phyloP scores from a whole-genome alignment of 2,888 invertebrate species.

The Cephalotes varians region DNA sequence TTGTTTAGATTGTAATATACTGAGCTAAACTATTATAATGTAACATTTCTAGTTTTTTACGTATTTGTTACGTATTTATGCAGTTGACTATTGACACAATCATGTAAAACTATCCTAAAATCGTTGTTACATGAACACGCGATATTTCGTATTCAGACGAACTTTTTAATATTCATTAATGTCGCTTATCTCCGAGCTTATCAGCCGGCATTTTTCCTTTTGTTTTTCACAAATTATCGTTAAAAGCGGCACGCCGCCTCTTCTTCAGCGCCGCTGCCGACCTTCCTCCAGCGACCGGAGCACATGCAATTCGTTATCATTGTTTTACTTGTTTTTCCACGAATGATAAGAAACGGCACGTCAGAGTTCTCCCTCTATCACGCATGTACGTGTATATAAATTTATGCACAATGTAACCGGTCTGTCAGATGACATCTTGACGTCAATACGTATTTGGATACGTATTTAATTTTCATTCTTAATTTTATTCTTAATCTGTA shows the following conservation, averaged over 20 bases:
- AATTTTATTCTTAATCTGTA: neutral
- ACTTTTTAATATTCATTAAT: conserved; percentile 65
- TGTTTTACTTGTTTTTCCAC: conserved; percentile 76
- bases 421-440: neutral
- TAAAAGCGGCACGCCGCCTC: conserved; percentile 34
- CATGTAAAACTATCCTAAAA: conserved; percentile 2
- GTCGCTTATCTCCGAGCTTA: conserved; percentile 28
- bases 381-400: neutral
- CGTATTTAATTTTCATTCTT: neutral
- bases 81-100: conserved; percentile 1
- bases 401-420: neutral
- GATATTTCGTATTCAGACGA: conserved; percentile 26
- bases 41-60: neutral
- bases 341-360: conserved; percentile 62
- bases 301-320: conserved; percentile 66
- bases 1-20: neutral
- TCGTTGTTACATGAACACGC: conserved; percentile 2
- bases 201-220: conserved; percentile 34
- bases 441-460: neutral
- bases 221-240: conserved; percentile 54
- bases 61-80: neutral
- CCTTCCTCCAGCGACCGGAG: conserved; percentile 55
- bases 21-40: neutral
- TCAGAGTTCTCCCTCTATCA: neutral
- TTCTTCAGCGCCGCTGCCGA: conserved; percentile 17